Evolutionary conservation across 2,113 vertebrate genomes (phyloP).

Genomic region (Melanocharis versteri): DNA sequence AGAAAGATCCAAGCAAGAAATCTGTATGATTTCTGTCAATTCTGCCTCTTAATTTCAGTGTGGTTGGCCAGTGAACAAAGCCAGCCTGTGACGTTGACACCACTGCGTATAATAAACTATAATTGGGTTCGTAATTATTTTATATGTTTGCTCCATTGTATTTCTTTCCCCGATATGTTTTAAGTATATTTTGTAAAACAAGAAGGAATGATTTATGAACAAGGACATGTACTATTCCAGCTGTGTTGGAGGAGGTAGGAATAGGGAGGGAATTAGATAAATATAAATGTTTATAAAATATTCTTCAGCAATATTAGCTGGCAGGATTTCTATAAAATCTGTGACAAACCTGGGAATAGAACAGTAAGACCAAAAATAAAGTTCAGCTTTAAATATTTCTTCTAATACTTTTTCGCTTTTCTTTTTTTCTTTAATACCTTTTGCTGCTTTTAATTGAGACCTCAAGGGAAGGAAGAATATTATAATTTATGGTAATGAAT

Average conservation of each 20-base stretch:
- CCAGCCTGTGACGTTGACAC: not conserved
- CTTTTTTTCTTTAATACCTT: not conserved
- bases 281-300: not conserved
- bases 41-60: not conserved
- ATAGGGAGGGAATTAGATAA: not conserved
- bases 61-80: not conserved
- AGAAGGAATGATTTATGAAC: not conserved
- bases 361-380: not conserved
- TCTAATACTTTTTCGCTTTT: not conserved
- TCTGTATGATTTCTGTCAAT: not conserved
- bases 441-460: slow-evolving; percentile 4
- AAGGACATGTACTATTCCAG: not conserved
- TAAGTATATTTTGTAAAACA: not conserved
- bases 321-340: not conserved
- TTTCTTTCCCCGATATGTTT: not conserved
- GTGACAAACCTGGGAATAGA: not conserved
- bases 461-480: not conserved
- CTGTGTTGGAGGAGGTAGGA: not conserved
- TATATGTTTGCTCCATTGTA: not conserved
- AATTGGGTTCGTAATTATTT: not conserved
- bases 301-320: not conserved
- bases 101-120: not conserved
- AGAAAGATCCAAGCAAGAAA: not conserved
- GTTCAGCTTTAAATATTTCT: not conserved
- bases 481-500: slow-evolving; percentile 28